phyloP scores from a whole-genome alignment of 2,888 invertebrate genomes.

The Pristionchus fissidentatus region DNA sequence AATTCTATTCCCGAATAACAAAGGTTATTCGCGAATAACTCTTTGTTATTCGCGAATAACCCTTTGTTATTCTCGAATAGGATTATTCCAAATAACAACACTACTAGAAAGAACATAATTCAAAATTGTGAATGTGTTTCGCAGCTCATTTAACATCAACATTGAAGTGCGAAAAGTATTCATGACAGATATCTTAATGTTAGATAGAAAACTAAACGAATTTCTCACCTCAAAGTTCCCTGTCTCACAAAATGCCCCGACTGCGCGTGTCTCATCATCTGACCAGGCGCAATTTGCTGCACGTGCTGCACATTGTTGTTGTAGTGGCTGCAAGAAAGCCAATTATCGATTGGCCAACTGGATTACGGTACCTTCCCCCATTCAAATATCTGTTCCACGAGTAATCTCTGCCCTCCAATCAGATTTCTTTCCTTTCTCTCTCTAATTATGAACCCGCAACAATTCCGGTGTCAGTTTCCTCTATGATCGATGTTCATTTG shows the following conservation, averaged over 20 bases:
- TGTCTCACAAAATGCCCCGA: constrained; percentile 36
- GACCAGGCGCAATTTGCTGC: background rate
- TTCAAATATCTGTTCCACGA: too few relatives aligned
- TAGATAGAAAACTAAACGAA: background rate
- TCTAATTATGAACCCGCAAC: constrained; percentile 32
- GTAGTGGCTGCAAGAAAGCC: constrained; percentile 40
- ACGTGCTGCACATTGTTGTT: constrained; percentile 41
- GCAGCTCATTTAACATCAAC: too few relatives aligned
- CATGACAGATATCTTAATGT: background rate
- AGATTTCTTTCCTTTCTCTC: background rate
- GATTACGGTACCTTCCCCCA: background rate
- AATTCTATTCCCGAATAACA: background rate
- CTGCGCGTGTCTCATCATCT: constrained; percentile 11
- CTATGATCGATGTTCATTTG: constrained; percentile 22
- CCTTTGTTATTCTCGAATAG: too few relatives aligned
- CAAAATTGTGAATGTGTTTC: too few relatives aligned
- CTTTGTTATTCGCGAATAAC: too few relatives aligned
- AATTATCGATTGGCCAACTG: background rate
- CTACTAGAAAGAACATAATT: too few relatives aligned
- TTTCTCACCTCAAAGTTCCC: constrained; percentile 1
- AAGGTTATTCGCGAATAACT: background rate
- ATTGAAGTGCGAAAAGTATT: too few relatives aligned
- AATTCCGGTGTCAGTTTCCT: background rate
- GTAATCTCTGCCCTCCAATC: background rate
- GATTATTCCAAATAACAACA: too few relatives aligned